Percentiles rank a stretch among this genome's conserved stretches.
Evolutionary conservation across 2,888 invertebrate genomes (phyloP).

Genomic region (Drosophila pegasa): DNA sequence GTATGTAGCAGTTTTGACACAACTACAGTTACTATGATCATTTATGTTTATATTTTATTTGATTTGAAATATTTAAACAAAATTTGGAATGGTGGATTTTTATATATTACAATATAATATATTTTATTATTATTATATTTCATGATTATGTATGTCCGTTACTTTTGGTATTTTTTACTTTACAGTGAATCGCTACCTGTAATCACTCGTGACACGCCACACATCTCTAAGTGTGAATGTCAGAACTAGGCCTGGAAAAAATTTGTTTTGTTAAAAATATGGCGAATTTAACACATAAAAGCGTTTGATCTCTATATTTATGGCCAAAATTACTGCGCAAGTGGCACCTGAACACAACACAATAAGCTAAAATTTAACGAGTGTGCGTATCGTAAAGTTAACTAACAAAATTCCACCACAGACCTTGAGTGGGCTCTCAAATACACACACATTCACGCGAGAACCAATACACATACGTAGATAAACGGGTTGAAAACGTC

Average conservation of each 20-base stretch:
- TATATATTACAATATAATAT: no score
- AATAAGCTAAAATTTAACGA: conserved; percentile 18
- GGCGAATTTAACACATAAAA: conserved; percentile 53
- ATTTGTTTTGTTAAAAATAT: conserved; percentile 71
- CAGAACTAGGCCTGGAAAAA: conserved; percentile 64
- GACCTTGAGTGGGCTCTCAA: conserved; percentile 72
- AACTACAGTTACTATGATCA: not conserved
- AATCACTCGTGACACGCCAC: conserved; percentile 29
- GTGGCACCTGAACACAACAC: conserved; percentile 8
- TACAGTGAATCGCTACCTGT: conserved; percentile 31
- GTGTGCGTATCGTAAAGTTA: conserved; percentile 19
- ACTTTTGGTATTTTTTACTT: conserved; percentile 20
- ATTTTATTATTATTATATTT: no score
- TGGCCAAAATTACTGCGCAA: conserved; percentile 26
- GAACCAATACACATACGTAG: conserved; percentile 36
- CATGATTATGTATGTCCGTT: not conserved
- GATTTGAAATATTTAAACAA: not conserved
- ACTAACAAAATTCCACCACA: conserved; percentile 72
- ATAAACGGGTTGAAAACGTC: conserved; percentile 66
- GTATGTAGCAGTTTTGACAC: no score
- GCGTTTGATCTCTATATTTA: conserved; percentile 24
- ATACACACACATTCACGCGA: conserved; percentile 33
- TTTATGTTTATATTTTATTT: not conserved
- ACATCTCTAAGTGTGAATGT: conserved; percentile 62
- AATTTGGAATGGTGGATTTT: not conserved